Base-by-base conservation (phyloP, 2,888 invertebrate species). In the Netelia melanura region DNA sequence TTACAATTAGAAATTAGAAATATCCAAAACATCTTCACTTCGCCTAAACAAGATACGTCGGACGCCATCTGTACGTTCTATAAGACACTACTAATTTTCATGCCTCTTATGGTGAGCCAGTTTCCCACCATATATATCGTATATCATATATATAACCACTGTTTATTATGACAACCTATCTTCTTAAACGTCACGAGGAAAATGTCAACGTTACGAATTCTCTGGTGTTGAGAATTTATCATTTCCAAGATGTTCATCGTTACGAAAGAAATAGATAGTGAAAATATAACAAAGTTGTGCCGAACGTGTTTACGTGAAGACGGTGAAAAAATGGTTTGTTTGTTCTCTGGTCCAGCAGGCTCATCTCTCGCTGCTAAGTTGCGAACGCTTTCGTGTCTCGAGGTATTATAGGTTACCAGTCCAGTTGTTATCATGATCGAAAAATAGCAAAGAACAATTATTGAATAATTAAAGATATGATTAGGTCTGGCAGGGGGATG, bases 401-500 rank as follows among this genome's bases (percentile, higher is more conserved):
- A 93, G 90, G 93, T 93, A 89, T 30, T 58, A 38, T 10, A 52
- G 61, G 62, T 70, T 62, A 70, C 9, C 10, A 10, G 43, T 56
- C 1, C 14, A 48, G 67, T 17, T 8, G n/a, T 14, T 11, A n/a
- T 10, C 44, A 17, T 0, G 48, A 48, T 38, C 10, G 14, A 23
- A 48, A 54, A 38, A 75, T 38, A 14, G 3, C 11, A 14, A 17
- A 56, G 8, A 52, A 52, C 14, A 56, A 56, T 56, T 21, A 58
- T 72, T 62, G 54, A 3, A 62, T 58, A 68, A 48, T 38, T 17
- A 25, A 64, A 9, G 3, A 23, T 81, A 30, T 85, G 72, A n/a
- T 17, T 38, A 94, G 93, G 91, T 94, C 11, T 92, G 92, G 90
- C 93, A 94, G 84, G 93, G 93, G 1, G 93, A 94, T 68, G 93